Evolutionary conservation across 2,113 vertebrate species (phyloP).

Genomic region (Mustela lutreola): DNA sequence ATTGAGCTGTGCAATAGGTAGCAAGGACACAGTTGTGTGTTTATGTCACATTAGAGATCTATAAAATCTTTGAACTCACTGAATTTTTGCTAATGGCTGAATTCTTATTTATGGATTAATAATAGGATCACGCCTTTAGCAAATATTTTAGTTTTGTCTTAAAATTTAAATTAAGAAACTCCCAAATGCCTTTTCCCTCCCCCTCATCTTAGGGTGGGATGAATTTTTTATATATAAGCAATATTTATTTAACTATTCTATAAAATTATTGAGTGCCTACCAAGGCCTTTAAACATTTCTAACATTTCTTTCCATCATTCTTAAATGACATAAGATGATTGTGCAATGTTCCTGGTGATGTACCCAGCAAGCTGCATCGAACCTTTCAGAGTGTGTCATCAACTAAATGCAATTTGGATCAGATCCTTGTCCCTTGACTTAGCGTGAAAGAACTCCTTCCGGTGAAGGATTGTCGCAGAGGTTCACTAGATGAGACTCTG

Average conservation of each 20-base stretch:
- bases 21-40: constrained; percentile 59
- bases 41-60: constrained; percentile 22
- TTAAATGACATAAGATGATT: constrained; percentile 61
- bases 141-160: constrained; percentile 68
- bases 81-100: constrained; percentile 61
- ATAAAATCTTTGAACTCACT: not conserved
- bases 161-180: constrained; percentile 77
- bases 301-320: not conserved
- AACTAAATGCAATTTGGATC: not conserved
- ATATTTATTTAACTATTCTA: constrained; percentile 69
- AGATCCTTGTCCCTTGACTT: not conserved
- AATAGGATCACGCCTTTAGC: constrained; percentile 64
- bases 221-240: constrained; percentile 81
- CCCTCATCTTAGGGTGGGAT: constrained; percentile 65
- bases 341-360: constrained; percentile 51
- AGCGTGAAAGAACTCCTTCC: constrained; percentile 1
- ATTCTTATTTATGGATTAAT: constrained; percentile 63
- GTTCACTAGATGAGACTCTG: constrained; percentile 21
- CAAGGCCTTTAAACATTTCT: constrained; percentile 81
- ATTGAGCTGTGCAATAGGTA: constrained; percentile 74
- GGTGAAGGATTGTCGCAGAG: not conserved
- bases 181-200: constrained; percentile 1
- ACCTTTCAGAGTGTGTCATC: not conserved
- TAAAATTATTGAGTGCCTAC: constrained; percentile 71
- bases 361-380: not conserved